These are phyloP conservation scores for Drymonia ruficornis DNA, from an alignment of 2,888 invertebrate genomes.

Conservation along the genomic window DNA sequence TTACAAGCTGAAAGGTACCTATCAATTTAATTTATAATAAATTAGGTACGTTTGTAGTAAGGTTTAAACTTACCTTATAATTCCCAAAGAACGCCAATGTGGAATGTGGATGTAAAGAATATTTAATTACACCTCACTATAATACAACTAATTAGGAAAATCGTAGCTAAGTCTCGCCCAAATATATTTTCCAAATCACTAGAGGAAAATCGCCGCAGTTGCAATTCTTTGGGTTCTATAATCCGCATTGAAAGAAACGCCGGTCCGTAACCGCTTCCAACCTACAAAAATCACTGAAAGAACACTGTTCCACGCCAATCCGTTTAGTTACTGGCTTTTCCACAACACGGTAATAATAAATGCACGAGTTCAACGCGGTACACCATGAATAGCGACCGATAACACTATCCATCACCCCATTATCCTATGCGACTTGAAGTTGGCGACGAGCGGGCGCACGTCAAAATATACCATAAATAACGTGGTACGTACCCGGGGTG, in stretches of 20 bases:
- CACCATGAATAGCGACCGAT: slow-evolving; percentile 78
- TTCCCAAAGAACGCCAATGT: slow-evolving; percentile 16
- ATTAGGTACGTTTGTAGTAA: too few relatives aligned
- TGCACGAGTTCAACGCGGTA: slow-evolving; percentile 66
- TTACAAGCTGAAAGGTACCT: too few relatives aligned
- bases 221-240: slow-evolving; percentile 41
- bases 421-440: slow-evolving; percentile 77
- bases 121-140: slow-evolving; percentile 41
- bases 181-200: slow-evolving; percentile 32
- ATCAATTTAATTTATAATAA: too few relatives aligned
- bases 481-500: slow-evolving; percentile 67
- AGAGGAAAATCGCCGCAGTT: slow-evolving; percentile 24
- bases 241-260: slow-evolving; percentile 55
- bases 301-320: slow-evolving; percentile 47
- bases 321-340: slow-evolving; percentile 57
- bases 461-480: slow-evolving; percentile 84
- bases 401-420: slow-evolving; percentile 84
- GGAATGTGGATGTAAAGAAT: slow-evolving; percentile 7
- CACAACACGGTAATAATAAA: slow-evolving; percentile 62
- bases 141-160: neutral
- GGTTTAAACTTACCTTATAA: slow-evolving; percentile 32
- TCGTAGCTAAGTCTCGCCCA: slow-evolving; percentile 26
- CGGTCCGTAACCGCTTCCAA: slow-evolving; percentile 46
- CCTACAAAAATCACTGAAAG: slow-evolving; percentile 45
- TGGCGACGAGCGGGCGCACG: slow-evolving; percentile 73